These are phyloP conservation scores for Porites evermanni DNA, from an alignment of 92 coral and sea anemone genomes.

Conservation along the genomic window DNA sequence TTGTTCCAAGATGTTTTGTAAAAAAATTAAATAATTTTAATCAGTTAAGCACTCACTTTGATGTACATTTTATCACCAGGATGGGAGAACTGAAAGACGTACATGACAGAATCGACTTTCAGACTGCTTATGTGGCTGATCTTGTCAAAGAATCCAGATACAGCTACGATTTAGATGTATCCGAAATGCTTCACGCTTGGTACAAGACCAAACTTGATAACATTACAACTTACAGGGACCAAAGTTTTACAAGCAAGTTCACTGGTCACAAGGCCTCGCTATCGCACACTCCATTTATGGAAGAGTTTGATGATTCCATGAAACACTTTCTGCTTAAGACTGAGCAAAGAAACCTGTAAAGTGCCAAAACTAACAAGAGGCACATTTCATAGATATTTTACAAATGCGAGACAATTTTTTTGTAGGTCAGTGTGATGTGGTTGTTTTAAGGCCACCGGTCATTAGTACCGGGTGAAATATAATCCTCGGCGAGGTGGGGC, in stretches of 20 bases:
- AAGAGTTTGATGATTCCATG: slow-evolving; percentile 71
- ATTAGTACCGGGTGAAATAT: no score
- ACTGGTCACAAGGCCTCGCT: slow-evolving; percentile 50
- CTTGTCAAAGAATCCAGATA: slow-evolving; percentile 56
- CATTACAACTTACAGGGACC: slow-evolving; percentile 69
- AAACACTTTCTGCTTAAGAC: slow-evolving; percentile 13
- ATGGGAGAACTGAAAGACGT: slow-evolving; percentile 40
- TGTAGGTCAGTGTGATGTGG: no score
- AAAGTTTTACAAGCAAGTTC: slow-evolving; percentile 55
- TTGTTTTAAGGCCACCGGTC: no score
- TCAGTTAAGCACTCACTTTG: no score
- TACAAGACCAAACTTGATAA: slow-evolving; percentile 38
- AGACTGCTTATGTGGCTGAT: slow-evolving; percentile 59
- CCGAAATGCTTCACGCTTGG: slow-evolving; percentile 50
- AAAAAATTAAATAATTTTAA: no score
- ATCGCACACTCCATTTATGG: slow-evolving; percentile 55
- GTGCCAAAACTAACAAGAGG: no score
- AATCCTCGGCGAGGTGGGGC: no score
- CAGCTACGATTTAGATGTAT: slow-evolving; percentile 53
- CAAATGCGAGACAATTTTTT: no score
- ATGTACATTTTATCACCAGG: slow-evolving; percentile 20
- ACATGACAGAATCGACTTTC: slow-evolving; percentile 67
- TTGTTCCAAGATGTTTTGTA: no score
- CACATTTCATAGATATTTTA: no score
- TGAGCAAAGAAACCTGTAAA: no score